A percentile compares a stretch with the other conserved stretches of the same genome.
Evolutionary conservation across 2,888 invertebrate species (phyloP).

Genomic region (Lithophane socia): DNA sequence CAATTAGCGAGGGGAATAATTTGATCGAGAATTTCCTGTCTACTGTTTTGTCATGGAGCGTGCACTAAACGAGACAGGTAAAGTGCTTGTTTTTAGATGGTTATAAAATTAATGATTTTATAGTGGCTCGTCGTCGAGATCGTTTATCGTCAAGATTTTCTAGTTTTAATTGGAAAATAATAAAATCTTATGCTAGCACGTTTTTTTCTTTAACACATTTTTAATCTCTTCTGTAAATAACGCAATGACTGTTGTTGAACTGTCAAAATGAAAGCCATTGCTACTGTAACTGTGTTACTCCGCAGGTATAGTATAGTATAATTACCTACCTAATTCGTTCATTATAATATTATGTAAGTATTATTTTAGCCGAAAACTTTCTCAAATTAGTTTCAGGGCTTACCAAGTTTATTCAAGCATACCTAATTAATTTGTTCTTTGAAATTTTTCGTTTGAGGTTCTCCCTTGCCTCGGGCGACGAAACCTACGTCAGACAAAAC

Average conservation of each 20-base stretch:
- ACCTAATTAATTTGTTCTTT: constrained; percentile 42
- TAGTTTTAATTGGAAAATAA: not conserved
- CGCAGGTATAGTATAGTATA: too few relatives aligned
- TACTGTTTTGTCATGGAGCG: constrained; percentile 36
- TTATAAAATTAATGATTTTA: constrained; percentile 30
- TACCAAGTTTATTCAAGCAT: constrained; percentile 26
- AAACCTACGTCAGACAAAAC: constrained; percentile 3
- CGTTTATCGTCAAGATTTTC: constrained; percentile 17
- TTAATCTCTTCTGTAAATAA: too few relatives aligned
- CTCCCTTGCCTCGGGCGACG: constrained; percentile 18
- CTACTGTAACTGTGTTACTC: too few relatives aligned
- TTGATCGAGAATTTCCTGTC: constrained; percentile 68
- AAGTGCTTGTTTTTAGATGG: constrained; percentile 31
- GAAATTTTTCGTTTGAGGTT: constrained; percentile 32
- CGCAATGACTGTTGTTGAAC: too few relatives aligned
- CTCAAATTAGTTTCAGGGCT: constrained; percentile 11
- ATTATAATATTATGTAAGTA: not conserved
- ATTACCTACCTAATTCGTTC: not conserved
- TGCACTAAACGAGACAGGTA: constrained; percentile 25
- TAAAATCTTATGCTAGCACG: not conserved
- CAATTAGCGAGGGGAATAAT: constrained; percentile 66
- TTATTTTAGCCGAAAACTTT: not conserved
- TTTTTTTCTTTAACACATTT: not conserved
- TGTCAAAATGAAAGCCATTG: too few relatives aligned
- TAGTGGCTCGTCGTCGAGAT: not conserved